Percentiles rank a stretch among this genome's conserved stretches.
Evolutionary conservation across 2,797 vertebrate species (phyloP).

Genomic region (Heteromormyrus szaboi): DNA sequence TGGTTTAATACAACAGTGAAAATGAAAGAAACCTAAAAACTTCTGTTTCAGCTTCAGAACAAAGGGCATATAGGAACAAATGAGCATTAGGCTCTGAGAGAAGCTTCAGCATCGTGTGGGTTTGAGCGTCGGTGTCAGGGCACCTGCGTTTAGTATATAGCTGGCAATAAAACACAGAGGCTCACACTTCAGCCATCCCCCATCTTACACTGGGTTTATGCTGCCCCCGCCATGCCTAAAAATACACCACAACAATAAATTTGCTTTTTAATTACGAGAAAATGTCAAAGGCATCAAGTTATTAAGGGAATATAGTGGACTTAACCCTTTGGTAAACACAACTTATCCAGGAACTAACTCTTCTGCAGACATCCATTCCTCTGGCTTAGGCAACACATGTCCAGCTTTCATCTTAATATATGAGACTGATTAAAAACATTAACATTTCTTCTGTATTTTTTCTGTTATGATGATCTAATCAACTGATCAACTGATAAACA

Average conservation of each 20-base stretch:
- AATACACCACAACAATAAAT: background rate
- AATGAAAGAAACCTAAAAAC: background rate
- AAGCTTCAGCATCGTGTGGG: background rate
- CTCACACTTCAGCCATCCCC: background rate
- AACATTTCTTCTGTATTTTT: background rate
- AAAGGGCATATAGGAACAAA: background rate
- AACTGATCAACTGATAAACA: background rate
- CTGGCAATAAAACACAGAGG: background rate
- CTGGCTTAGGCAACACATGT: background rate
- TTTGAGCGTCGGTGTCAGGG: background rate
- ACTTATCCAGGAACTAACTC: background rate
- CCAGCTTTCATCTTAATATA: background rate
- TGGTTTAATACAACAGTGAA: background rate
- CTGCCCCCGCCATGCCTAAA: background rate
- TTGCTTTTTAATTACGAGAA: background rate
- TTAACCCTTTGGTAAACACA: background rate
- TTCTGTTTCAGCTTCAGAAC: background rate
- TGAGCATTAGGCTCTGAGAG: background rate
- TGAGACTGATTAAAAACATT: background rate
- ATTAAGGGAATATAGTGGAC: background rate
- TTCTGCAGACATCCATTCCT: background rate
- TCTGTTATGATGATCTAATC: background rate
- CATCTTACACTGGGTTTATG: background rate
- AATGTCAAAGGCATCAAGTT: slow-evolving; percentile 3
- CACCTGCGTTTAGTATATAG: background rate